Base-by-base conservation (phyloP, 2,888 invertebrate genomes). In the Caenorhabditis parvicauda region DNA sequence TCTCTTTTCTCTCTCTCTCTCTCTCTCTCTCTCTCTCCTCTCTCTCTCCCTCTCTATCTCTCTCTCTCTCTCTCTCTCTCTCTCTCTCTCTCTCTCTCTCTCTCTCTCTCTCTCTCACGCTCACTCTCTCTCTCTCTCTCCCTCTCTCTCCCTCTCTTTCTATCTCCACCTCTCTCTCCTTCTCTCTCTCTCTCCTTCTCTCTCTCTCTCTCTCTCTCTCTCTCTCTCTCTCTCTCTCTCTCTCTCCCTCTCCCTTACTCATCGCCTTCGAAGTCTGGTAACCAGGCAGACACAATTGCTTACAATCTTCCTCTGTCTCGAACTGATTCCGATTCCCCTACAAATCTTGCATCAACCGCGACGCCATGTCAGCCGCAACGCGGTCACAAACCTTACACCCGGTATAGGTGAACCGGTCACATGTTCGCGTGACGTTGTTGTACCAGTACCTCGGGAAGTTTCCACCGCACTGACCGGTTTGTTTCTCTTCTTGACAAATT, bases 331-430 rank as follows among this genome's bases (percentile, higher is more conserved):
- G 59, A 45, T 79, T 79, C 12, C 79, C 79, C 57, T 54, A 41
- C 2, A 42, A 42, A 14, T 21, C 32, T 19, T 43, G 7, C 32
- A 32, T 7, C 12, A 32, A n/a, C n/a, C 19, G n/a, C 6, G 19
- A n/a, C 6, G 6, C 19, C 39, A 32, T 32, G 9, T 12, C 9
- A 32, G 9, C 9, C 35, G 9, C 35, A 12, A 21, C 52, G 87
- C 87, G 83, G 93, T 94, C 82, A 91, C 91, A 82, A 94, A 89
- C 90, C 44, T 89, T 88, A 81, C 95, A 95, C 37, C 92, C 93
- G 24, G 89, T 89, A 84, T 88, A 94, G 52, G 86, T 86, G 83
- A 94, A 95, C 4, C 89, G 87, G 45, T 88, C 88, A 81, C 95
- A 95, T 27, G 86, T 85, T 24, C 87, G 87, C 35, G 85, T 85